A percentile compares a stretch with the other conserved stretches of the same genome.
These are phyloP conservation scores for Trissoscelio sp. DNA, from an alignment of 2,888 invertebrate species.

Conservation along the genomic window DNA sequence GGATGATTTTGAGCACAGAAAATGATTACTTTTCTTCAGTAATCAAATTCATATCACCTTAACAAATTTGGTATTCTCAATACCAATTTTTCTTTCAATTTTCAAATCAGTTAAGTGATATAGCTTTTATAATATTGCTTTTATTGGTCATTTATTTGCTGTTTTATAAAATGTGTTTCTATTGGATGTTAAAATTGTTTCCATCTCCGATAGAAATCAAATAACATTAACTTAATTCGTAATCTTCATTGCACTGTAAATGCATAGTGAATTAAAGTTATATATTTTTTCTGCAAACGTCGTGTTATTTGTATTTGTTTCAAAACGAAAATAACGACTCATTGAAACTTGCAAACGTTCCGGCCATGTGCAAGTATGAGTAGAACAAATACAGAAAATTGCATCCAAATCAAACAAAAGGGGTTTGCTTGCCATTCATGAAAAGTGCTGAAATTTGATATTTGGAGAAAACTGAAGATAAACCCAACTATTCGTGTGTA, in stretches of 20 bases:
- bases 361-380: conserved; percentile 31
- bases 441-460: conserved; percentile 58
- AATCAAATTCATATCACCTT: conserved; percentile 2
- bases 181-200: no score
- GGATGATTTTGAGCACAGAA: conserved; percentile 1
- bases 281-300: conserved; percentile 24
- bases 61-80: not conserved
- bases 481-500: conserved; percentile 31
- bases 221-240: conserved; percentile 11
- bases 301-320: conserved; percentile 35
- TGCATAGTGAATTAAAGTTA: conserved; percentile 16
- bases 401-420: conserved; percentile 53
- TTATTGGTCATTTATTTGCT: no score
- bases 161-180: no score
- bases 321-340: conserved; percentile 37
- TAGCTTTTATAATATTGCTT: no score
- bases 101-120: no score
- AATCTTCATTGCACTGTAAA: not conserved
- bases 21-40: not conserved
- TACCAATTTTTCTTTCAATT: not conserved
- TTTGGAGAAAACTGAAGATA: conserved; percentile 45
- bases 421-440: conserved; percentile 52
- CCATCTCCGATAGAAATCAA: not conserved
- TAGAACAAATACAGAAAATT: conserved; percentile 56
- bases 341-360: conserved; percentile 38